phyloP scores from a whole-genome alignment of 2,113 vertebrate genomes.

The Hipposideros armiger region DNA sequence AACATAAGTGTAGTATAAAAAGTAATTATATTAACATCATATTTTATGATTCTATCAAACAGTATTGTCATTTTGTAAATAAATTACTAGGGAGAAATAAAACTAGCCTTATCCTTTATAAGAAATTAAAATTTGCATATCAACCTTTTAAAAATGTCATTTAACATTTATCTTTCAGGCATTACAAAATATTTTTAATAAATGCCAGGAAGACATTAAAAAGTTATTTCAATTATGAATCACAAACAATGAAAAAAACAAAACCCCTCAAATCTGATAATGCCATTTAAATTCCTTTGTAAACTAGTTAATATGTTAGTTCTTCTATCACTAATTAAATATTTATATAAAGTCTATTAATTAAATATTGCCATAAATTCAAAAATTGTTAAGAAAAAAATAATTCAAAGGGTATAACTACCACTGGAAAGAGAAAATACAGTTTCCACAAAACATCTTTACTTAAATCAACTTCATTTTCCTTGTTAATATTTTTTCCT shows the following conservation, averaged over 20 bases:
- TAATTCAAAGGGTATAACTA: not conserved
- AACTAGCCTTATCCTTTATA: not conserved
- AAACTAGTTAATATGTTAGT: not conserved
- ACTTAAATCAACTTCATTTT: constrained; percentile 27
- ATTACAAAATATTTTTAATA: constrained; percentile 47
- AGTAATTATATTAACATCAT: not conserved
- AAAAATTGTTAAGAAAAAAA: not conserved
- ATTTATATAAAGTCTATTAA: not conserved
- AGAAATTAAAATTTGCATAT: not conserved
- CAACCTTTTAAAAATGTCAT: not conserved
- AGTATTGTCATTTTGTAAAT: not conserved
- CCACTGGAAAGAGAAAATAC: not conserved
- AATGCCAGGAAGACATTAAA: not conserved
- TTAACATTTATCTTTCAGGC: not conserved
- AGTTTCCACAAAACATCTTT: not conserved
- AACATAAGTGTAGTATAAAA: not conserved
- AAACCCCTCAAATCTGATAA: not conserved
- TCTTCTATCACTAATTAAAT: not conserved
- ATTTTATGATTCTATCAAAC: not conserved
- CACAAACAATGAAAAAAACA: constrained; percentile 49
- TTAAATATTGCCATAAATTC: constrained; percentile 29
- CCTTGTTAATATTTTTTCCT: not conserved
- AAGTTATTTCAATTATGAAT: constrained; percentile 37
- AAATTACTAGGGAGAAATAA: constrained; percentile 24
- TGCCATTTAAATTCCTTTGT: not conserved